Evolutionary conservation across 2,113 vertebrate species (phyloP).

Genomic region (Malurus melanocephalus): DNA sequence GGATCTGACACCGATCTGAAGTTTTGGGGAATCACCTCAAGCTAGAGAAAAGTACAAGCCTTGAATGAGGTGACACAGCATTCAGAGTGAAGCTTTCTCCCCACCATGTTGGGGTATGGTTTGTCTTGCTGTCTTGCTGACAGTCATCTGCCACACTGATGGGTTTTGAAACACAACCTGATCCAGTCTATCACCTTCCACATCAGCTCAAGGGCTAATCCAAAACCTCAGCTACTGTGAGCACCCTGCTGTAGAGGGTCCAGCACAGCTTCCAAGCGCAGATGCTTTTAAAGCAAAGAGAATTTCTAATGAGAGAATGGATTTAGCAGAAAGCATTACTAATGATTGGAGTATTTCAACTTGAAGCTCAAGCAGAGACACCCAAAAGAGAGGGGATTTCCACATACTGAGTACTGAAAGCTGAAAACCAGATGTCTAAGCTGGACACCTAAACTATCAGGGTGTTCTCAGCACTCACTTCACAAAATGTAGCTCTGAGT

Average conservation of each 20-base stretch:
- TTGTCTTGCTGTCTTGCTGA: neutral
- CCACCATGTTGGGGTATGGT: accelerated
- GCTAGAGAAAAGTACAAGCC: neutral
- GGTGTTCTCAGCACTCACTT: neutral
- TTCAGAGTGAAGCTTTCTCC: neutral
- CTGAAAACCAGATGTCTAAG: neutral
- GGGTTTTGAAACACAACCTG: neutral
- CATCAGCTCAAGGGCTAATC: neutral
- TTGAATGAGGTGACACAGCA: neutral
- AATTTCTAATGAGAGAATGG: neutral
- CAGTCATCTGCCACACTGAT: neutral
- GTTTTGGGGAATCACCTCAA: neutral
- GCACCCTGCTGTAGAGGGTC: neutral
- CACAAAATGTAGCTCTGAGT: neutral
- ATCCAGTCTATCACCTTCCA: neutral
- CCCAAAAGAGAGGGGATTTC: neutral
- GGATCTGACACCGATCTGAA: too few relatives aligned
- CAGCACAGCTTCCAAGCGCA: neutral
- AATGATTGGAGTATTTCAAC: neutral
- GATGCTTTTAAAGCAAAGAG: neutral
- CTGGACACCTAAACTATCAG: neutral
- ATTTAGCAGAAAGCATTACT: neutral
- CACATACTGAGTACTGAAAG: neutral
- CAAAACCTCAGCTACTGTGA: neutral
- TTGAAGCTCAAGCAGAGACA: neutral